Percentiles rank a stretch among this genome's conserved stretches.
These are phyloP conservation scores for Pyralis farinalis DNA, from an alignment of 2,888 invertebrate species.

Conservation along the genomic window DNA sequence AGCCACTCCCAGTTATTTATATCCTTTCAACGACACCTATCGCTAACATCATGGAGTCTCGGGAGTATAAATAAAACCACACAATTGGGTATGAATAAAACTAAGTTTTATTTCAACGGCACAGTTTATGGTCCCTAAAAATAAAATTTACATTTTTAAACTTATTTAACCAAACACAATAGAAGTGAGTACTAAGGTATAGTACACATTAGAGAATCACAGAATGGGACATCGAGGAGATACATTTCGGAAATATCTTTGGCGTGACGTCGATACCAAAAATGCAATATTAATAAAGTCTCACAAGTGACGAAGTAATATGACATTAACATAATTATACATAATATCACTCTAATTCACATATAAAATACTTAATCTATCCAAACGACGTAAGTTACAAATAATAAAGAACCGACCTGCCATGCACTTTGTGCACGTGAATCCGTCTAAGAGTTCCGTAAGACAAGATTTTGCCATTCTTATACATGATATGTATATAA, in stretches of 20 bases:
- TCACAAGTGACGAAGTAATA: conserved; percentile 11
- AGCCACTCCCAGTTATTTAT: too few species aligned
- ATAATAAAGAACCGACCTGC: conserved; percentile 24
- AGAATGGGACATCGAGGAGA: too few species aligned
- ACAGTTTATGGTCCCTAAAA: conserved; percentile 54
- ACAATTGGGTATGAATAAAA: conserved; percentile 22
- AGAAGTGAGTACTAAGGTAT: too few species aligned
- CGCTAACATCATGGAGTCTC: too few species aligned
- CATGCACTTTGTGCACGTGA: conserved; percentile 30
- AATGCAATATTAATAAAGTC: conserved; percentile 23
- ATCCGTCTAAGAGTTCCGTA: conserved; percentile 40
- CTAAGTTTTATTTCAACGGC: conserved; percentile 35
- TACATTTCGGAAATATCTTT: conserved; percentile 3
- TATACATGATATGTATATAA: conserved; percentile 12
- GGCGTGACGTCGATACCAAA: conserved; percentile 12
- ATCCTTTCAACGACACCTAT: too few species aligned
- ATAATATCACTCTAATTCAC: conserved; percentile 62
- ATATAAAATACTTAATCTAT: conserved; percentile 45
- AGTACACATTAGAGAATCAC: too few species aligned
- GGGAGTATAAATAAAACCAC: not conserved
- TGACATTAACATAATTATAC: conserved; percentile 34
- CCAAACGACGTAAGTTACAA: conserved; percentile 23
- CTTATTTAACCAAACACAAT: too few species aligned
- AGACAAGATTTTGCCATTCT: conserved; percentile 20
- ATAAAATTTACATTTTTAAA: conserved; percentile 19